Percentiles rank a stretch among this genome's conserved stretches.
Conservation (phyloP, 92 coral and sea anemone species). For the Siderastrea siderea region DNA sequence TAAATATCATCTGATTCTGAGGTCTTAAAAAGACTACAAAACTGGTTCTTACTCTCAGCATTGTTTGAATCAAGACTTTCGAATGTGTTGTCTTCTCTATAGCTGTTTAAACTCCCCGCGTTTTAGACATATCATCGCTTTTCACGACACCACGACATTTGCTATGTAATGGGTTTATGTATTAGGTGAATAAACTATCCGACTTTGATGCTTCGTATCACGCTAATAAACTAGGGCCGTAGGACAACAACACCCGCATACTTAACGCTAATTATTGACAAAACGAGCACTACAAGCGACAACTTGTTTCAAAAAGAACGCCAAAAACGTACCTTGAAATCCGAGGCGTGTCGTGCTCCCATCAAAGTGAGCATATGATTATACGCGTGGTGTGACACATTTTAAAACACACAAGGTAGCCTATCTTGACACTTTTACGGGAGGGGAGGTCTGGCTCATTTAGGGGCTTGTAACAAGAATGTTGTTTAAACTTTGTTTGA, state of each 20-base stretch:
- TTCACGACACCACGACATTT: neutral
- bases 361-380: neutral
- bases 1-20: constrained; percentile 54
- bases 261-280: neutral
- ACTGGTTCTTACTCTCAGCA: neutral
- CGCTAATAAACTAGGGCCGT: neutral
- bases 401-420: neutral
- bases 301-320: neutral
- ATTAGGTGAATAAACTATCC: neutral
- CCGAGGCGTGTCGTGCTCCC: constrained; percentile 1
- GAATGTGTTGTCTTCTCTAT: neutral
- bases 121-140: neutral
- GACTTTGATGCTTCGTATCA: neutral
- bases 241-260: neutral
- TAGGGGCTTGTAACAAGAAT: neutral
- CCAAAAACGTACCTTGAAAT: constrained; percentile 6
- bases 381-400: constrained; percentile 12
- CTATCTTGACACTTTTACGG: neutral
- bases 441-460: constrained; percentile 11
- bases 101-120: neutral
- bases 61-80: neutral
- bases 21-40: constrained; percentile 15
- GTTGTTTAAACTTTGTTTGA: neutral
- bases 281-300: neutral
- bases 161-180: neutral